Evolutionary conservation across 1,140 invertebrate genomes (phyloP).

Genomic region (Potamilus streckersoni): DNA sequence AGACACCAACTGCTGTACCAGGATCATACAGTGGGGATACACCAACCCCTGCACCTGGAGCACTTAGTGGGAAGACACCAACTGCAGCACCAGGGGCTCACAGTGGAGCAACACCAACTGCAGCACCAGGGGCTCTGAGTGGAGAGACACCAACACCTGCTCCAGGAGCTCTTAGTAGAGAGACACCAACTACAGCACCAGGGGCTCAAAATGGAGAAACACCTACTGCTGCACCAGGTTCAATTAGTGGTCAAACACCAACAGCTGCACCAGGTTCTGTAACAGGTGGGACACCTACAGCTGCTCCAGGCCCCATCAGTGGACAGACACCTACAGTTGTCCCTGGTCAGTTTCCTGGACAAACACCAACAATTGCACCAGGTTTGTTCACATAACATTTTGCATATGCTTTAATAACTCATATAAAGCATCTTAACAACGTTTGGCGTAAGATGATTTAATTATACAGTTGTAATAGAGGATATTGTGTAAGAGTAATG

Average conservation of each 20-base stretch:
- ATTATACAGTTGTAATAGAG: too few relatives aligned
- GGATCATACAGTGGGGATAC: background rate
- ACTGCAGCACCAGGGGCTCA: constrained; percentile 8
- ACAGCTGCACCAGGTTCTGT: constrained; percentile 17
- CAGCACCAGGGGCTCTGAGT: background rate
- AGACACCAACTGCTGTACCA: constrained; percentile 18
- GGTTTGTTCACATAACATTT: background rate
- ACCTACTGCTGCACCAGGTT: constrained; percentile 6
- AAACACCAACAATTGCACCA: constrained; percentile 4
- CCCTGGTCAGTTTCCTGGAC: constrained; percentile 7
- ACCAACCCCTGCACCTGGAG: constrained; percentile 8
- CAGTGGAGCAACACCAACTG: background rate
- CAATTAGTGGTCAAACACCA: constrained; percentile 4
- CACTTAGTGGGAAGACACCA: background rate
- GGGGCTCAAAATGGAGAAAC: background rate
- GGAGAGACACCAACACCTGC: background rate
- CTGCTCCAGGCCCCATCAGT: background rate
- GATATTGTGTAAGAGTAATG: too few relatives aligned
- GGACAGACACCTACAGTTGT: background rate
- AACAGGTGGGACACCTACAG: background rate
- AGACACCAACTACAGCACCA: constrained; percentile 7
- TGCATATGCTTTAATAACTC: too few relatives aligned
- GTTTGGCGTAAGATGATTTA: too few relatives aligned
- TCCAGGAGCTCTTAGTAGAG: constrained; percentile 7
- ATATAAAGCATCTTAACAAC: too few relatives aligned